Conservation (phyloP, 1,140 invertebrate species). For the Scaptomyza pallida region DNA sequence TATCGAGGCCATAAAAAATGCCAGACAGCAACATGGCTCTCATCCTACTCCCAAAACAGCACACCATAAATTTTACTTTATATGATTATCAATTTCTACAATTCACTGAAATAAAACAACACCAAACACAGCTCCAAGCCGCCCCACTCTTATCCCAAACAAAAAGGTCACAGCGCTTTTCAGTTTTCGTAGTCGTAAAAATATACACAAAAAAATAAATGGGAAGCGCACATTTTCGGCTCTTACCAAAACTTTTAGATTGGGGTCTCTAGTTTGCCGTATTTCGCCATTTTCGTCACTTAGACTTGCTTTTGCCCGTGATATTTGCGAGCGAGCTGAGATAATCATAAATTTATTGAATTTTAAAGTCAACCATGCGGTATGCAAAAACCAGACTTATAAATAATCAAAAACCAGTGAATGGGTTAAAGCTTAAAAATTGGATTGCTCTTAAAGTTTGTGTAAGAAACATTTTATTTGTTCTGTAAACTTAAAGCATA, state of each 20-base stretch:
- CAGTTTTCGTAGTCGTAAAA: slow-evolving; percentile 20
- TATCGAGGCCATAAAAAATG: slow-evolving; percentile 61
- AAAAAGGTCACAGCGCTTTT: slow-evolving; percentile 32
- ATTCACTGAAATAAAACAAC: slow-evolving; percentile 33
- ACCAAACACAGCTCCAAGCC: background rate
- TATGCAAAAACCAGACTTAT: slow-evolving; percentile 46
- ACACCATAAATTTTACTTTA: slow-evolving; percentile 74
- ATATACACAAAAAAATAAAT: slow-evolving; percentile 9
- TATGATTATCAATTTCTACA: slow-evolving; percentile 77
- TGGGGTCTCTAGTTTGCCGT: slow-evolving; percentile 26
- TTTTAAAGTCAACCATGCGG: slow-evolving; percentile 60
- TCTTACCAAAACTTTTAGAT: slow-evolving; percentile 22
- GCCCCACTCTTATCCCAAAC: background rate
- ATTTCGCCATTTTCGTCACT: slow-evolving; percentile 40
- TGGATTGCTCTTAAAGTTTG: background rate
- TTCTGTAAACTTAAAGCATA: background rate
- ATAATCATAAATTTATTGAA: slow-evolving; percentile 82
- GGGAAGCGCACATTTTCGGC: slow-evolving; percentile 13
- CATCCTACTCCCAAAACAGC: slow-evolving; percentile 2
- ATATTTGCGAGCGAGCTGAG: slow-evolving; percentile 27
- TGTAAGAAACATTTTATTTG: too few relatives aligned
- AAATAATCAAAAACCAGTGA: slow-evolving; percentile 53
- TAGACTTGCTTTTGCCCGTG: slow-evolving; percentile 31
- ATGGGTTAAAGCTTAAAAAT: slow-evolving; percentile 9
- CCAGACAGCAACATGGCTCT: slow-evolving; percentile 23